Base-by-base conservation (phyloP, 2,797 vertebrate genomes). In the Arctocebus calabarensis region DNA sequence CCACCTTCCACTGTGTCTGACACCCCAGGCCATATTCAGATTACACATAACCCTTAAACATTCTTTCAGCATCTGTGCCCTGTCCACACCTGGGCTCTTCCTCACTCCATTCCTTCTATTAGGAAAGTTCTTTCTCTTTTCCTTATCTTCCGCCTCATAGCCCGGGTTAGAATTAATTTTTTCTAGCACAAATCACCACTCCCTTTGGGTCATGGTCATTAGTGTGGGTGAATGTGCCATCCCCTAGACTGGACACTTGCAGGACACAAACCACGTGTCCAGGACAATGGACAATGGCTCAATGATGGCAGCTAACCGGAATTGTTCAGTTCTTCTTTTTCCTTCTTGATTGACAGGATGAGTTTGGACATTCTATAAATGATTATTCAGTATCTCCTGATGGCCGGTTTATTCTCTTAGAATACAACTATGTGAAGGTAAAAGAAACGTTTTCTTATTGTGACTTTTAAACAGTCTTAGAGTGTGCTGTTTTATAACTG, bases 361-460 rank as follows among this genome's bases (percentile, higher is more conserved):
- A 34, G 57, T 97, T 98, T 95, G 97, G 97, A 97, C 94, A 97
- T 98, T 82, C 98, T 40, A 77, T 97, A 88, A 96, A 37, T 93
- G 94, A 98, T 85, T 97, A 96, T 93, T 84, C 3, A 20, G 90
- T 99, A 62, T 99, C 98, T 77, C 81, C 98, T 52, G 98, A 99
- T 87, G 79, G 91, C 82, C 95, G 93, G 48, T 99, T 98, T 90
- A 94, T 98, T 95, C 98, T 99, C 92, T 97, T 99, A 34, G 98
- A 96, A 27, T 98, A 98, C 97, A 98, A 88, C 95, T 98, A 98
- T 87, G 94, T 84, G 83, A 98, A 99, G 98, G 98, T 98, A 98
- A 98, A 94, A 92, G 4, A 88, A 95, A 59, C 84, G 29, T 4
- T 91, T 83, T 95, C 27, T 91, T 78, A 55, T 10, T 66, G 16